Conservation (phyloP, 1,140 invertebrate genomes). For the Drosophila leontia region DNA sequence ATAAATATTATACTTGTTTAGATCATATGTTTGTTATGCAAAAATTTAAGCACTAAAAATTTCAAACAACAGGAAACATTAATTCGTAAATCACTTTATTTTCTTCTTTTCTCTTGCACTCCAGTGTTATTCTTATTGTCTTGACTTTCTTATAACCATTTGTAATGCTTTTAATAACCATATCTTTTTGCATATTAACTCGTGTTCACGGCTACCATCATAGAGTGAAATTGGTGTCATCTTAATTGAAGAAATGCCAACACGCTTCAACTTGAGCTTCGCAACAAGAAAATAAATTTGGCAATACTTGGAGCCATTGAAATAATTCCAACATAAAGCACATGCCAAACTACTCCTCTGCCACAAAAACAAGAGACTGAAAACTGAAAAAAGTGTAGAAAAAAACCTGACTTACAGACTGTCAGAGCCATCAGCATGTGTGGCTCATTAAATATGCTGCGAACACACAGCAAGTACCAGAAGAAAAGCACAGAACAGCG, state of each 20-base stretch:
- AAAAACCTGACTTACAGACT: slow-evolving; percentile 48
- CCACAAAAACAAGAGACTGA: slow-evolving; percentile 5
- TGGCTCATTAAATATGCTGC: slow-evolving; percentile 77
- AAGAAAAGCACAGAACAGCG: slow-evolving; percentile 30
- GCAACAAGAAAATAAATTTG: slow-evolving; percentile 54
- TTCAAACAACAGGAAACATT: not conserved
- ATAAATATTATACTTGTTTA: not conserved
- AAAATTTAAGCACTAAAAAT: not conserved
- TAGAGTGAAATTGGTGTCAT: slow-evolving; percentile 70
- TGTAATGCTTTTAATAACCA: slow-evolving; percentile 34
- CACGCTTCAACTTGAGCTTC: slow-evolving; percentile 44
- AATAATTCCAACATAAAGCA: slow-evolving; percentile 42
- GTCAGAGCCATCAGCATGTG: slow-evolving; percentile 62
- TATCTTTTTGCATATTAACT: slow-evolving; percentile 34
- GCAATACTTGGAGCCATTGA: slow-evolving; percentile 42
- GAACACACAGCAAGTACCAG: slow-evolving; percentile 58
- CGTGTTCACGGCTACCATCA: slow-evolving; percentile 12
- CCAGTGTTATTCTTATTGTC: slow-evolving; percentile 12
- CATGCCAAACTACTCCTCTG: slow-evolving; percentile 33
- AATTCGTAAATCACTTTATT: not conserved
- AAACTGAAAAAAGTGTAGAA: not conserved
- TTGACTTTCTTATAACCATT: slow-evolving; percentile 3
- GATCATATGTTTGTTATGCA: not conserved
- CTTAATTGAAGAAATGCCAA: slow-evolving; percentile 47
- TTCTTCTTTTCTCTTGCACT: not conserved